phyloP scores from a whole-genome alignment of 2,113 vertebrate genomes.

The Mesitornis unicolor region DNA sequence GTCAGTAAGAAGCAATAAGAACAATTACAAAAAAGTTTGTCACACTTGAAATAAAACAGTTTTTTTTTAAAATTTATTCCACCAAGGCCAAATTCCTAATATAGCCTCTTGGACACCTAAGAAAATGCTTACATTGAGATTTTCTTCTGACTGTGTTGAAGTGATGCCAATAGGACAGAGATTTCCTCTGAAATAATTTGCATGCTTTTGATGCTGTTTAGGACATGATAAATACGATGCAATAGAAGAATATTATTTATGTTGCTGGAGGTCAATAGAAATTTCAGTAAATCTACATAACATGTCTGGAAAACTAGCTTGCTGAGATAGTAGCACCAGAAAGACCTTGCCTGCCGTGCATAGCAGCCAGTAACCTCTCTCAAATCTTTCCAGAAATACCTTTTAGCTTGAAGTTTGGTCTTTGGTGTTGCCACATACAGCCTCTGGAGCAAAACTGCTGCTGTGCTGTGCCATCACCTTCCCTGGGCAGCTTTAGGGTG shows the following conservation, averaged over 20 bases:
- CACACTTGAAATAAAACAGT: neutral
- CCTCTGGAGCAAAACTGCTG: neutral
- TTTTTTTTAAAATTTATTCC: neutral
- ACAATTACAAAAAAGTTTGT: neutral
- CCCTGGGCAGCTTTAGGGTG: neutral
- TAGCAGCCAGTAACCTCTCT: neutral
- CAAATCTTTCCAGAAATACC: neutral
- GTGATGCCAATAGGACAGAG: neutral
- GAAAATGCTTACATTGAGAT: neutral
- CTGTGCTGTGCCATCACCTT: neutral
- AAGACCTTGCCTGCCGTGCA: neutral
- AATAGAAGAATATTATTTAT: neutral
- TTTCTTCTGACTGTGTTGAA: neutral
- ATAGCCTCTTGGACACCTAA: neutral
- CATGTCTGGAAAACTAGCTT: neutral
- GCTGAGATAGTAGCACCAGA: neutral
- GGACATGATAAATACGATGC: neutral
- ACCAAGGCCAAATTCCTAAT: neutral
- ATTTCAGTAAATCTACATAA: neutral
- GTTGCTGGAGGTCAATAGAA: neutral
- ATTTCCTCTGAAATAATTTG: neutral
- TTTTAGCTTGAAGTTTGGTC: neutral
- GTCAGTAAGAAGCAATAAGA: neutral
- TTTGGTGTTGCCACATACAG: neutral
- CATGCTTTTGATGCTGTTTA: neutral